Evolutionary conservation across 2,113 vertebrate species (phyloP).

Genomic region (Pseudolaguvia tuberculata): DNA sequence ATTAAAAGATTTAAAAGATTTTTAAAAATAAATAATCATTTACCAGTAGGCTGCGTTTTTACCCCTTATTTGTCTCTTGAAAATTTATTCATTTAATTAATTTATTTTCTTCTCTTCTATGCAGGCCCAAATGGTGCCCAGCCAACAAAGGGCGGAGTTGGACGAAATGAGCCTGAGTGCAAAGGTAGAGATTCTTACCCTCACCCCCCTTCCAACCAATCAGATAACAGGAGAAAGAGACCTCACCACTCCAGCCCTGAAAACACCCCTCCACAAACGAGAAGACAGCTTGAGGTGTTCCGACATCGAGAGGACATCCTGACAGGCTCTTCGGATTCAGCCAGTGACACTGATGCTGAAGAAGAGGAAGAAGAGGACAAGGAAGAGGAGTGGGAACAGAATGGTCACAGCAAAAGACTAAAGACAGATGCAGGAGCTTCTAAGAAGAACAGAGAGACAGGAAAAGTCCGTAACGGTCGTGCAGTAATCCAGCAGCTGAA

Average conservation of each 20-base stretch:
- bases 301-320: constrained; percentile 61
- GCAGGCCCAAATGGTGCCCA: constrained; percentile 51
- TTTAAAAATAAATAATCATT: background rate
- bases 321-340: constrained; percentile 63
- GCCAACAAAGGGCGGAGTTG: constrained; percentile 52
- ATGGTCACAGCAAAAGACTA: constrained; percentile 59
- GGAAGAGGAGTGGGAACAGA: constrained; percentile 56
- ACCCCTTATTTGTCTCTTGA: background rate
- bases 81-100: no score
- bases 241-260: constrained; percentile 60
- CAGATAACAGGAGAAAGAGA: constrained; percentile 68
- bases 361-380: constrained; percentile 65
- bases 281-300: constrained; percentile 62
- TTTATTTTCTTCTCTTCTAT: background rate
- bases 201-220: constrained; percentile 43
- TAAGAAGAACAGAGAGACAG: constrained; percentile 47
- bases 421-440: constrained; percentile 66
- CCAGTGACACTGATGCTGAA: constrained; percentile 63
- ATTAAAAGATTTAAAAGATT: no score
- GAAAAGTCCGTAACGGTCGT: constrained; percentile 68
- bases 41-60: background rate
- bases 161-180: constrained; percentile 57
- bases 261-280: constrained; percentile 61
- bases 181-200: constrained; percentile 64
- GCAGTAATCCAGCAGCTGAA: constrained; percentile 66